Evolutionary conservation across 2,888 invertebrate genomes (phyloP).

Genomic region (Hirtodrosophila duncani): DNA sequence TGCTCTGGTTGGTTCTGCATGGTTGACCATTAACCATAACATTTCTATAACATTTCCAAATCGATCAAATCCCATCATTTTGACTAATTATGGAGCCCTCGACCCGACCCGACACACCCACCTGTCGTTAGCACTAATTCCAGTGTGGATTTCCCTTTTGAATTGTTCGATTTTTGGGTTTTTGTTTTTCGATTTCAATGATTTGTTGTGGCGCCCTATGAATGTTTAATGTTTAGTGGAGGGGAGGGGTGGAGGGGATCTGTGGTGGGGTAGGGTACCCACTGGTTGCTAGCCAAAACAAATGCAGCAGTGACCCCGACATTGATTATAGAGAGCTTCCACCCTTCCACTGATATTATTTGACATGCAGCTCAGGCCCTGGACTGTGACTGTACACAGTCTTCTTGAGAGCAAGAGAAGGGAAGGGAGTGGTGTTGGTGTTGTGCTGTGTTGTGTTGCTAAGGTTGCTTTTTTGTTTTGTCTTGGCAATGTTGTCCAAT

Average conservation of each 20-base stretch:
- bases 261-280: conserved; percentile 12
- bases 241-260: background rate
- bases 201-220: conserved; percentile 3
- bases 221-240: background rate
- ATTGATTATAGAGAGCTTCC: conserved; percentile 9
- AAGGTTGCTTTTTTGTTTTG: background rate
- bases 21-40: conserved; percentile 16
- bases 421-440: no score
- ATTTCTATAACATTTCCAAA: no score
- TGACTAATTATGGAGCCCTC: no score
- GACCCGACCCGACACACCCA: background rate
- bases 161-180: conserved; percentile 1
- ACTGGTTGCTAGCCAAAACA: conserved; percentile 53
- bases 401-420: no score
- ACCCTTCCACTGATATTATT: no score
- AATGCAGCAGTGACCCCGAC: conserved; percentile 24
- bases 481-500: no score
- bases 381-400: no score
- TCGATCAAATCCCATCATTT: no score
- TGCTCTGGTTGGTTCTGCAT: conserved; percentile 14
- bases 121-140: no score
- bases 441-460: no score
- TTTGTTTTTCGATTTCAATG: conserved; percentile 7
- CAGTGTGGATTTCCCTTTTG: no score
- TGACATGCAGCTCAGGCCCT: no score